phyloP scores from a whole-genome alignment of 1,140 invertebrate species.

The Tetraneura akinire region DNA sequence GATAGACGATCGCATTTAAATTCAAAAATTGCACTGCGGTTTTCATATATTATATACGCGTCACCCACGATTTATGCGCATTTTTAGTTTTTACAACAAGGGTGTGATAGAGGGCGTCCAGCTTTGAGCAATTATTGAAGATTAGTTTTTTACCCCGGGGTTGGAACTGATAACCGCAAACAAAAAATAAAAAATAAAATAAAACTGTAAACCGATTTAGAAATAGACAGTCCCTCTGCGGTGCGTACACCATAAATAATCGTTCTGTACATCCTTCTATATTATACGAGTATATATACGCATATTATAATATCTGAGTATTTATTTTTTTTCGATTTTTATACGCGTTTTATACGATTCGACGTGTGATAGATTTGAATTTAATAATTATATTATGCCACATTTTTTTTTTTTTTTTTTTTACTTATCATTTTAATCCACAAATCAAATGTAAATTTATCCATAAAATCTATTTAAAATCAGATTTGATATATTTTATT shows the following conservation, averaged over 20 bases:
- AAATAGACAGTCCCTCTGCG: conserved; percentile 42
- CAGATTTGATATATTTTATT: too few relatives aligned
- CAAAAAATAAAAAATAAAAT: conserved; percentile 43
- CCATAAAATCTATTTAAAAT: background rate
- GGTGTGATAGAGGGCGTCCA: conserved; percentile 51
- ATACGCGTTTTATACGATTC: background rate
- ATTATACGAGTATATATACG: too few relatives aligned
- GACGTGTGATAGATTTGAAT: conserved; percentile 8
- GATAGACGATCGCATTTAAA: conserved; percentile 49
- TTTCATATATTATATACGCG: conserved; percentile 27
- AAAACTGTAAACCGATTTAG: conserved; percentile 50
- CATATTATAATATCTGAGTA: conserved; percentile 34
- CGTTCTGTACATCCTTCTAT: conserved; percentile 36
- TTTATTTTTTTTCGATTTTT: conserved; percentile 14
- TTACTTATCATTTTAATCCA: background rate
- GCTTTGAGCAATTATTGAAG: conserved; percentile 51
- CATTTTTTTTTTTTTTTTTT: too few relatives aligned
- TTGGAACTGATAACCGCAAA: conserved; percentile 50
- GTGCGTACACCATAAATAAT: conserved; percentile 40
- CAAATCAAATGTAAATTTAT: background rate
- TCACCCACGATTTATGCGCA: conserved; percentile 50
- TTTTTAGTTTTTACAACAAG: conserved; percentile 50
- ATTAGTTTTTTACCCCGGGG: conserved; percentile 42
- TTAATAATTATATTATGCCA: conserved; percentile 21
- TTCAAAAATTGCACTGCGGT: conserved; percentile 43